Evolutionary conservation across 1,140 invertebrate genomes (phyloP).

Genomic region (Fopius arisanus): DNA sequence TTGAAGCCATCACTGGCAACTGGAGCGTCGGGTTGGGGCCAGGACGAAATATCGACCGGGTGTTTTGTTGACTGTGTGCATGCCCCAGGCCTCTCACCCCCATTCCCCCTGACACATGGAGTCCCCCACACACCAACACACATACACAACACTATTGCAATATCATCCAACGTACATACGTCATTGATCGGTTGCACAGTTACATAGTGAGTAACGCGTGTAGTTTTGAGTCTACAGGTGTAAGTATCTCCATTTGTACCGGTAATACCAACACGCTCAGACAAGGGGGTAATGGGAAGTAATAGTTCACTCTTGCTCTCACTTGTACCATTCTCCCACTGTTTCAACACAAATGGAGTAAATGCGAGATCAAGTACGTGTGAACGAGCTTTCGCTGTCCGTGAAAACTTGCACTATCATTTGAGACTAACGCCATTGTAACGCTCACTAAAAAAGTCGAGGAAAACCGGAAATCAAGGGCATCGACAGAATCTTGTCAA

Average conservation of each 20-base stretch:
- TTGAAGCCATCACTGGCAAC: conserved; percentile 45
- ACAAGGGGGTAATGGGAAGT: conserved; percentile 27
- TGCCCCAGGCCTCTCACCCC: conserved; percentile 22
- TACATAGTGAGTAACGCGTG: neutral
- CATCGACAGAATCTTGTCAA: no score
- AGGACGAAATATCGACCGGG: conserved; percentile 56
- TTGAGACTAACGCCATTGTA: no score
- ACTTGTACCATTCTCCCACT: conserved; percentile 15
- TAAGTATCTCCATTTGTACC: neutral
- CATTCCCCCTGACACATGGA: conserved; percentile 5
- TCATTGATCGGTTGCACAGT: conserved; percentile 11
- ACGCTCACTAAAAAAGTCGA: no score
- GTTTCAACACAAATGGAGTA: conserved; percentile 37
- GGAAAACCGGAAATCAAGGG: no score
- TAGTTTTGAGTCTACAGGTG: conserved; percentile 5
- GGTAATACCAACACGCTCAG: neutral
- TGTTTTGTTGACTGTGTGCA: conserved; percentile 36
- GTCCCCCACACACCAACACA: neutral
- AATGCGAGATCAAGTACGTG: conserved; percentile 51
- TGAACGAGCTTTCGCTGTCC: conserved; percentile 60
- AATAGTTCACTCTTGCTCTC: conserved; percentile 37
- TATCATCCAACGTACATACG: neutral
- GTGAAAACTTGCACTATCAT: conserved; percentile 57
- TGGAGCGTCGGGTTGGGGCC: conserved; percentile 36
- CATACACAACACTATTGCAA: neutral